Base-by-base conservation (phyloP, 2,113 vertebrate species). In the Megaceryle maxima region DNA sequence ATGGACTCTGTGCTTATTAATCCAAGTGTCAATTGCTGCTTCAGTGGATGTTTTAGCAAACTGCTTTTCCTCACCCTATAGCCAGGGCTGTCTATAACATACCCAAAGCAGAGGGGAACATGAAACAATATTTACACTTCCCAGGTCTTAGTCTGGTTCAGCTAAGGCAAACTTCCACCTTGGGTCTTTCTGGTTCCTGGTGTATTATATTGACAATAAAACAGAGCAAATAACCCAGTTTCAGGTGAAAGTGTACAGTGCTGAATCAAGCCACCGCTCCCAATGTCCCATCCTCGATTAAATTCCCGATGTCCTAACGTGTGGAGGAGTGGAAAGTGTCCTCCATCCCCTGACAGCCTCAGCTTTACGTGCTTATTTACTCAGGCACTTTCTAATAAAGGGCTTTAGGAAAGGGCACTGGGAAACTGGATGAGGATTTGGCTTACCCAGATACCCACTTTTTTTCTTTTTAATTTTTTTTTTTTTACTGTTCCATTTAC, bases 321-420 rank as follows among this genome's bases (percentile, higher is more conserved):
- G 37, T 66, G 39, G 79, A 83, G 41, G 33, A 15, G 5, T 13
- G 56, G 81, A 69, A 84, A 82, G 4, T 2, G 37, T 18, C 81
- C 81, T 44, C 1, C 1, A 3, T 82, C 94, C 90, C 69, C 88
- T 10, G 33, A 53, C 6, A 84, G 60, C 79, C 88, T 64, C 74
- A 68, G 91, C 66, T 33, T 67, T 68, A 8, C 16, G 13, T 76
- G 83, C 69, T 89, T 86, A 20, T 75, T 56, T 69, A 6, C 60
- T 57, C 81, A 15, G 28, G 37, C 81, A 44, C 88, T 84, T 91
- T 72, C 93, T 75, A 81, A 88, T 57, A 72, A 53, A 68, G 86
- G 73, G 31, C 33, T 92, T 87, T 39, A 57, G 74, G 83, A 72
- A 56, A 68, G 86, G 73, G 31, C 41, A 92, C 77, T 43, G 63